Evolutionary conservation across 2,113 vertebrate species (phyloP).

Genomic region (Rhabdornis inornatus): DNA sequence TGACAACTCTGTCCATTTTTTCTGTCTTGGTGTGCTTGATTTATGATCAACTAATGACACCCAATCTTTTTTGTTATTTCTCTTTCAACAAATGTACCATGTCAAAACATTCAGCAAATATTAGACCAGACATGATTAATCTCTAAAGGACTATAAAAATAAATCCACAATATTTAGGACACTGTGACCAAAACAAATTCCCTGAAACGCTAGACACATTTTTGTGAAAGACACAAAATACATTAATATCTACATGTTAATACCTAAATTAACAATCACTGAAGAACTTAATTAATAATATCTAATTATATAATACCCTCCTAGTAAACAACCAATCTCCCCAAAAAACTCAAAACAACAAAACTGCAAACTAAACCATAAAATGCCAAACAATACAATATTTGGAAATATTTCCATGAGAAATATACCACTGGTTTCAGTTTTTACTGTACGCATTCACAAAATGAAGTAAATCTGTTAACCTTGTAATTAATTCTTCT

Average conservation of each 20-base stretch:
- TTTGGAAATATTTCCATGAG: not conserved
- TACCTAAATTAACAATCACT: not conserved
- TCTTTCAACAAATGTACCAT: not conserved
- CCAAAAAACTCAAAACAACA: not conserved
- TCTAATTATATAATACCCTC: not conserved
- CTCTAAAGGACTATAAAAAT: not conserved
- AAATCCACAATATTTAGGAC: not conserved
- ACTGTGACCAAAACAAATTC: not conserved
- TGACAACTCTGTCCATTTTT: not conserved
- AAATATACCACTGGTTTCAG: not conserved
- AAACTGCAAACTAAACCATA: not conserved
- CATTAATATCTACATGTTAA: not conserved
- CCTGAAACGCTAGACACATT: not conserved
- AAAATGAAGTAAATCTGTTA: not conserved
- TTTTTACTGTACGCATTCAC: not conserved
- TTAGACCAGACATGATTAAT: not conserved
- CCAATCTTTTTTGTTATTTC: not conserved
- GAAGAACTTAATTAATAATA: not conserved
- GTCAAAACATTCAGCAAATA: not conserved
- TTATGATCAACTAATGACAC: not conserved
- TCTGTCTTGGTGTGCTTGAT: not conserved
- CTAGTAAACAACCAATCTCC: accelerated
- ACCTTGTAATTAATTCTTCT: not conserved
- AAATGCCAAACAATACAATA: not conserved
- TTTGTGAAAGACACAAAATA: not conserved